A percentile compares a stretch with the other conserved stretches of the same genome.
Conservation (phyloP, 2,888 invertebrate genomes). For the Microctonus brassicae region DNA sequence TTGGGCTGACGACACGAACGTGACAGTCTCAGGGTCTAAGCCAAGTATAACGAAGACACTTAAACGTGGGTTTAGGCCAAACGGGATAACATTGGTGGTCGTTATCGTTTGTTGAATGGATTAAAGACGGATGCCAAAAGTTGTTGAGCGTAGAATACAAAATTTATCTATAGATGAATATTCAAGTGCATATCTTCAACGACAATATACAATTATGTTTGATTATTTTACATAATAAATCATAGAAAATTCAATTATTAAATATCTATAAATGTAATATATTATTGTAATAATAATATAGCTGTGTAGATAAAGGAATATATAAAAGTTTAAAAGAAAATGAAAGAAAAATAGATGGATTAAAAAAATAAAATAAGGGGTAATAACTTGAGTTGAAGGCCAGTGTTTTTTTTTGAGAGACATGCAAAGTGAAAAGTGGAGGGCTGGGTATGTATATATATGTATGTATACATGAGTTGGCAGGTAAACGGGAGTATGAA, state of each 20-base stretch:
- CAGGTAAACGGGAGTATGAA: constrained; percentile 36
- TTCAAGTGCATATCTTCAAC: background rate
- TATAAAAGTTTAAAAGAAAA: background rate
- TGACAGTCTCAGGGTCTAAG: constrained; percentile 13
- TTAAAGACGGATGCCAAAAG: constrained; percentile 23
- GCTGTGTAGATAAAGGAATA: background rate
- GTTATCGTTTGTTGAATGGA: constrained; percentile 27
- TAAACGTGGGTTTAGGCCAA: background rate
- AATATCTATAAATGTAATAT: no score
- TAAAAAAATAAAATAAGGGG: background rate
- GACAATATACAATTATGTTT: no score
- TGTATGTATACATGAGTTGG: no score
- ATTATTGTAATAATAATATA: background rate
- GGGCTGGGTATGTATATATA: no score
- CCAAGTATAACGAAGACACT: background rate
- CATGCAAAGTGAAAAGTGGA: constrained; percentile 14
- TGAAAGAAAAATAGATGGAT: background rate
- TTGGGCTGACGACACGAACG: constrained; percentile 20
- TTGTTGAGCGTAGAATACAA: constrained; percentile 2
- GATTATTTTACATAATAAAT: no score
- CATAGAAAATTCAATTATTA: no score
- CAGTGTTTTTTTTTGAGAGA: background rate
- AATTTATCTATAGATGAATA: background rate
- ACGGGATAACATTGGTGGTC: constrained; percentile 6
- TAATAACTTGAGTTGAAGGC: background rate